Conservation (phyloP, 2,888 invertebrate species). For the Rhorus exstirpatorius region DNA sequence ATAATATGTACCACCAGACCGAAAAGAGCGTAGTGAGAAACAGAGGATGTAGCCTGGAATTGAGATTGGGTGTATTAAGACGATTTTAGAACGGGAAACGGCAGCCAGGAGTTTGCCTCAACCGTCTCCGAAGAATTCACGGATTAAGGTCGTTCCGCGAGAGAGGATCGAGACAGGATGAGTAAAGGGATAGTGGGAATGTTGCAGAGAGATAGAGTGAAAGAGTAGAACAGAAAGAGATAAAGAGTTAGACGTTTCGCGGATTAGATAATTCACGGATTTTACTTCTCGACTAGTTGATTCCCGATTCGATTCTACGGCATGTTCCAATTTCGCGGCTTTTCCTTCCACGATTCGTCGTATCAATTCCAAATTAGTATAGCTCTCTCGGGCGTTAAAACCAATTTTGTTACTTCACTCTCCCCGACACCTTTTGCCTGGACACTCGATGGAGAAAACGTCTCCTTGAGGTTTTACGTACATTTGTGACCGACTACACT, state of each 20-base stretch:
- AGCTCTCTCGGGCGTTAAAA: conserved; percentile 66
- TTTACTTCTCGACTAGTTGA: conserved; percentile 64
- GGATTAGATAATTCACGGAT: conserved; percentile 69
- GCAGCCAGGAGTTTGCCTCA: conserved; percentile 53
- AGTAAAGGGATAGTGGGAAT: conserved; percentile 35
- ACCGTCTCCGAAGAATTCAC: conserved; percentile 64
- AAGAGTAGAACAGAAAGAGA: conserved; percentile 11
- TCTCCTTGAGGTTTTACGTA: neutral
- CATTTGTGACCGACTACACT: conserved; percentile 11
- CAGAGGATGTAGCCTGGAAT: conserved; percentile 66
- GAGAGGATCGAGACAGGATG: conserved; percentile 43
- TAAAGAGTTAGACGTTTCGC: conserved; percentile 29
- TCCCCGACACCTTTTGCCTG: neutral
- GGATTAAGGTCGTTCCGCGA: conserved; percentile 74
- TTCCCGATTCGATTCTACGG: conserved; percentile 68
- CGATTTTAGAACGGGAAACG: conserved; percentile 67
- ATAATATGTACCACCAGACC: neutral
- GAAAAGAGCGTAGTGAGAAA: conserved; percentile 54
- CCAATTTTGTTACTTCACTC: conserved; percentile 66
- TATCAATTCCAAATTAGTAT: conserved; percentile 70
- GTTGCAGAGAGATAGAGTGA: conserved; percentile 1
- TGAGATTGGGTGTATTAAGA: conserved; percentile 75
- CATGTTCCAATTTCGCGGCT: conserved; percentile 68
- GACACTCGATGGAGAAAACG: conserved; percentile 2
- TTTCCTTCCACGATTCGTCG: conserved; percentile 38